Evolutionary conservation across 2,113 vertebrate species (phyloP), one percentile per base, ranked within the genome.

Genomic region (Callipepla squamata): DNA sequence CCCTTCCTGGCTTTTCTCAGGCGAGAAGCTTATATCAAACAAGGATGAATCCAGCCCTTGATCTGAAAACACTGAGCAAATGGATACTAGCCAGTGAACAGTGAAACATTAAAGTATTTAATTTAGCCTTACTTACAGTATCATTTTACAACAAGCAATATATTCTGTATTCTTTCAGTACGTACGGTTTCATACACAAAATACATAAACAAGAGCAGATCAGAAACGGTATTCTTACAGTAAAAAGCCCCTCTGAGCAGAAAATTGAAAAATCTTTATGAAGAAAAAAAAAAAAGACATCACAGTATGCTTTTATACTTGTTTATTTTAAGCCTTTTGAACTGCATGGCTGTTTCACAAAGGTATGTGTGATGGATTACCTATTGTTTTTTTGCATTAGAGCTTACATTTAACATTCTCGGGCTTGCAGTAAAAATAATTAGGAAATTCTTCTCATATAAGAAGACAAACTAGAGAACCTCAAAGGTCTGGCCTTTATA

Each of bases 261-360:
- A 74, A 66, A 87, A 93, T 1, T 59, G 75, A 80, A 89, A 91
- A 82, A 69, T 40, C 36, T 79, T 73, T 53, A 42, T 28, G 61
- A 88, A 85, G 40, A 18, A 69, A 48, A 79, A 76, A 58, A 59
- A 4, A 21, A 32, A 69, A 67, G 59, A 48, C 3, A 6, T 2
- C 15, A 22, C 11, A 42, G 28, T 26, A 40, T 17, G 17, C 13
- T 76, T 85, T 92, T 58, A 85, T 2, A 5, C 14, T n/a, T 87
- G 38, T 82, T 85, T 76, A 91, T 82, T 85, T 86, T 80, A 87
- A 93, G 63, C n/a, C 48, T 87, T 73, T 73, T 94, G 81, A 93
- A 80, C 47, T 66, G 59, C 67, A 44, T 26, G 72, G 75, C 58
- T 85, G 25, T 69, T 91, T 93, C 66, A 73, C 47, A n/a, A 76